Base-by-base conservation (phyloP, 2,797 vertebrate species). In the Falco novaeseelandiae region DNA sequence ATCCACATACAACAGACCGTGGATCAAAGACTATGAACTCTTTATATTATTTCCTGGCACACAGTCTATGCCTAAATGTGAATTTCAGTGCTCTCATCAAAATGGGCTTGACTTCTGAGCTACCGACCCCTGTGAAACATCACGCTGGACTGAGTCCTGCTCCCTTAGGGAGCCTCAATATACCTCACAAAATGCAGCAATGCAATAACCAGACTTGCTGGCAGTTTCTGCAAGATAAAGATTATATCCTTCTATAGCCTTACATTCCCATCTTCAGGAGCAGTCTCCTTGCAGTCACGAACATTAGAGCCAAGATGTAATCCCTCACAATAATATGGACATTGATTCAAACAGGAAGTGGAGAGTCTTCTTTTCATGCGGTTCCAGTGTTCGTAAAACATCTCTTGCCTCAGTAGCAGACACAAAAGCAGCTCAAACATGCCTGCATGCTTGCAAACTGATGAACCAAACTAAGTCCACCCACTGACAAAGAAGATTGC, bases 61-160 rank as follows among this genome's bases (percentile, higher is more conserved):
- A 54, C 10, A 67, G 89, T 61, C 71, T 83, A 34, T 4, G 29
- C 63, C 84, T 87, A 65, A 87, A 95, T 46, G 76, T 73, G 91
- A 93, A 83, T 89, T 91, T 87, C 94, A 92, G 91, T 54, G 63
- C 61, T 92, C 78, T 89, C 76, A 78, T 89, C 82, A 87, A 67
- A 87, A 61, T 11, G 40, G 79, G 67, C 23, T 67, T 65, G 74
- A 92, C 74, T 91, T 83, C 67, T 83, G 59, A 96, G 96, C 52
- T 74, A 49, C 61, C 29, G 1, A 65, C 36, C 84, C 73, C 81
- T 89, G 81, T 61, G 93, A 93, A 96, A 89, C 79, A 87, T 34
- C 95, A 78, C 1, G 4, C 82, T 38, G 57, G 84, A 71, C 32
- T 46, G 57, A 93, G 84, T 25, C 78, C 82, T 87, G 82, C 84